Percentiles rank a stretch among this genome's conserved stretches.
These are phyloP conservation scores for Phyllostomus discolor DNA, from an alignment of 2,113 vertebrate species.

Conservation along the genomic window DNA sequence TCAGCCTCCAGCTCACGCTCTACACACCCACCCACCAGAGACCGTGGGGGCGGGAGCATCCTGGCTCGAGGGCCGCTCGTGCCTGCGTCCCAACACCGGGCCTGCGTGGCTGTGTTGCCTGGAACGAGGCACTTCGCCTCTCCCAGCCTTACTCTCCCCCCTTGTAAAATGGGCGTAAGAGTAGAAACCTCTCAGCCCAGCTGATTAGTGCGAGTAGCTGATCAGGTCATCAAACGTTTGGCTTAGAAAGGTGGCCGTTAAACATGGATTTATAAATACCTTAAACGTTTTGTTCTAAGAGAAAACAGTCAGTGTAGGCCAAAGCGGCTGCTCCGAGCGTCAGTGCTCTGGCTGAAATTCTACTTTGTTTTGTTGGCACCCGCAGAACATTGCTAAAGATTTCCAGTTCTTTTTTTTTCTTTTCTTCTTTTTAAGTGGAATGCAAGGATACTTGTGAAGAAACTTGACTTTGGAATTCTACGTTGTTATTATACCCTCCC, in stretches of 20 bases:
- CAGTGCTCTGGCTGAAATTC: neutral
- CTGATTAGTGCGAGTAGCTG: neutral
- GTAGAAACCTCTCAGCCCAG: neutral
- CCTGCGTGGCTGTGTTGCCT: neutral
- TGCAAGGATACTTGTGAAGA: neutral
- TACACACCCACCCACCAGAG: neutral
- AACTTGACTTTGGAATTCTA: slow-evolving; percentile 43
- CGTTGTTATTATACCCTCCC: neutral
- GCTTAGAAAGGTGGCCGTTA: neutral
- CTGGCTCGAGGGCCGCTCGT: neutral
- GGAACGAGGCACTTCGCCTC: neutral
- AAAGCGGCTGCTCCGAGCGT: neutral
- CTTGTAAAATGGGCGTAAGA: neutral
- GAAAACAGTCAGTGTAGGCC: neutral
- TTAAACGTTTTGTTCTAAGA: neutral
- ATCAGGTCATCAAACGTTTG: neutral
- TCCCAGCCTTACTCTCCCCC: neutral
- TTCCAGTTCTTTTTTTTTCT: neutral
- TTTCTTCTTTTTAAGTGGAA: neutral
- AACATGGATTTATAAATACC: neutral
- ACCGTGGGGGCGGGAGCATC: accelerated
- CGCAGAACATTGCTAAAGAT: neutral
- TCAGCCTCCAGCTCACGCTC: neutral
- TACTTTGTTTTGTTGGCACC: neutral
- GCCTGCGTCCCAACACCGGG: neutral